Conservation (phyloP, 2,888 invertebrate species). For the Lagria hirta region DNA sequence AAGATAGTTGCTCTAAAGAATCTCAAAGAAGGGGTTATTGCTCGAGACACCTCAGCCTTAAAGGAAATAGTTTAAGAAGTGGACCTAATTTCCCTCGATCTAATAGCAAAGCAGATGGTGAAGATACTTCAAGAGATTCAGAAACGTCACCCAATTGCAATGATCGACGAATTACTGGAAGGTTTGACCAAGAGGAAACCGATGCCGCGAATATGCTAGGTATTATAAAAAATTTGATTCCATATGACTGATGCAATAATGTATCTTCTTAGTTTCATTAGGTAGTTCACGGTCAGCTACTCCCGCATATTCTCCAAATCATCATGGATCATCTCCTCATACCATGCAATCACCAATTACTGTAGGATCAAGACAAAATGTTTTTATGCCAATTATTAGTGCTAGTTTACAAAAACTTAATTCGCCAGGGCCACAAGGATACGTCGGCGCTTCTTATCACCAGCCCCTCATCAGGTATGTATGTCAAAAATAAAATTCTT, state of each 20-base stretch:
- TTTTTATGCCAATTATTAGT: constrained; percentile 88
- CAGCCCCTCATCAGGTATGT: no score
- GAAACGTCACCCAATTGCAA: constrained; percentile 85
- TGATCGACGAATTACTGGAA: constrained; percentile 71
- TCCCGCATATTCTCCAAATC: constrained; percentile 81
- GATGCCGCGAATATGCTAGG: constrained; percentile 96
- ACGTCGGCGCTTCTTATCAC: constrained; percentile 46
- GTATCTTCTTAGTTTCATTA: constrained; percentile 70
- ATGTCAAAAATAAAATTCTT: no score
- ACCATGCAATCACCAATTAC: constrained; percentile 69
- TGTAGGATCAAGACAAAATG: constrained; percentile 76
- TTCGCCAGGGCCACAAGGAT: constrained; percentile 53
- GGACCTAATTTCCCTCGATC: constrained; percentile 55
- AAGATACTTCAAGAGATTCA: constrained; percentile 87
- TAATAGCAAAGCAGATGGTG: constrained; percentile 68
- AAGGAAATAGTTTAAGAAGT: constrained; percentile 64
- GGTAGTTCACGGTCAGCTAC: constrained; percentile 93
- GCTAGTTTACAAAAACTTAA: constrained; percentile 56
- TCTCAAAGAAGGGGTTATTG: constrained; percentile 97
- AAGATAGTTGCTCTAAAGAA: constrained; percentile 93
- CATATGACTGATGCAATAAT: no score
- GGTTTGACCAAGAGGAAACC: constrained; percentile 92
- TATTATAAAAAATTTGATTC: constrained; percentile 49
- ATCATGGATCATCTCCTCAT: constrained; percentile 67
- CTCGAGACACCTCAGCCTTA: constrained; percentile 91